Base-by-base conservation (phyloP, 1,140 invertebrate species). In the Achroia grisella region DNA sequence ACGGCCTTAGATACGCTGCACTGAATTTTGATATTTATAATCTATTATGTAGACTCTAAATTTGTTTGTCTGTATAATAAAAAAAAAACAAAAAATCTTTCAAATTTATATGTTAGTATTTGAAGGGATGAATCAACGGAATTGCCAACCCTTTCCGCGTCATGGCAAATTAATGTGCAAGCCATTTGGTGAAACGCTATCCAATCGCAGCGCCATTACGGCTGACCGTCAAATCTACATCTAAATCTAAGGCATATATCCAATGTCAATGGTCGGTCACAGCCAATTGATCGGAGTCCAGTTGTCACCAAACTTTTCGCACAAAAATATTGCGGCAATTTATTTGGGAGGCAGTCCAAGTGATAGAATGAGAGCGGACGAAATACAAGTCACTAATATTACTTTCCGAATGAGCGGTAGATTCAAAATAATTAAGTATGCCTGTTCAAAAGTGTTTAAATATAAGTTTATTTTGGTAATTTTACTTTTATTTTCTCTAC, bases 301-400 rank as follows among this genome's bases (percentile, higher is more conserved):
- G 56, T 61, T 47, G 39, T 23, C 17, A 6, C 56, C 54, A 49
- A 56, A 62, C 31, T 55, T 53, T 50, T 42, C 45, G 14, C 47
- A 51, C 30, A 64, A 70, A 71, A 72, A 71, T 72, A 75, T 75
- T 60, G 52, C 36, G 10, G 48, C 69, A 34, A 75, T 75, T 71
- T 68, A 61, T 75, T 55, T 65, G 11, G 46, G 14, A 1, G 0
- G 8, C 46, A 44, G 57, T 48, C 5, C 11, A 48, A 70, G 42
- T 42, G 32, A 48, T 5, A 14, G 10, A 23, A 2, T 23, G 17
- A 6, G 2, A 23, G 17, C 17, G 17, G 17, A 23, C 6, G 17
- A 23, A 23, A 6, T 23, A 23, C 17, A 3, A 23, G 17, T n/a
- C n/a, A n/a, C n/a, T n/a, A n/a, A n/a, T n/a, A n/a, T n/a, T n/a